Evolutionary conservation across 53 echinoderm and acorn worm genomes (phyloP).

Genomic region (Holothuria leucospilota): DNA sequence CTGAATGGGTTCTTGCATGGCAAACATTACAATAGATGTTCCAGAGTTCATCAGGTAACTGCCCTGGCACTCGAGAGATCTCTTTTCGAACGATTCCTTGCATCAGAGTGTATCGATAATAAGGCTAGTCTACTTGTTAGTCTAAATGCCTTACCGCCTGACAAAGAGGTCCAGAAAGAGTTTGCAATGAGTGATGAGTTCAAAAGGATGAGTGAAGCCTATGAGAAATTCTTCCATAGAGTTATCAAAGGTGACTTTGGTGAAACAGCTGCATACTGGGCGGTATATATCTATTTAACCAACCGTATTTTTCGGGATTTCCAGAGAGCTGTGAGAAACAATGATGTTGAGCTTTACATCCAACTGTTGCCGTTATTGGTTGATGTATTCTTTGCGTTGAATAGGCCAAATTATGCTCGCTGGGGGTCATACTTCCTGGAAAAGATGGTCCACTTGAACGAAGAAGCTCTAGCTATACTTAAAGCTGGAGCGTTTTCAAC

Average conservation of each 20-base stretch:
- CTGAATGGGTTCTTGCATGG: conserved; percentile 51
- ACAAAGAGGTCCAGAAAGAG: conserved; percentile 9
- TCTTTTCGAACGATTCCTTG: conserved; percentile 44
- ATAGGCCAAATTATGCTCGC: conserved; percentile 70
- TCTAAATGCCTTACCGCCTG: not conserved
- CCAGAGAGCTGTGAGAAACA: conserved; percentile 55
- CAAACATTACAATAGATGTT: conserved; percentile 61
- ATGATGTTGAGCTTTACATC: conserved; percentile 55
- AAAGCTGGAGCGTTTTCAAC: conserved; percentile 53
- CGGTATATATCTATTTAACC: conserved; percentile 46
- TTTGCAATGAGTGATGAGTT: conserved; percentile 45
- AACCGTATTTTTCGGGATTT: conserved; percentile 54
- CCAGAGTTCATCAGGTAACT: conserved; percentile 47
- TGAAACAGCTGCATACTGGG: conserved; percentile 58
- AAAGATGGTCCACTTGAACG: not conserved
- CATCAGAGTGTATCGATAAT: conserved; percentile 2
- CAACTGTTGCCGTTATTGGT: conserved; percentile 41
- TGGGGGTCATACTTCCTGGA: conserved; percentile 53
- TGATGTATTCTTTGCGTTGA: conserved; percentile 60
- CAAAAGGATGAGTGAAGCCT: conserved; percentile 9
- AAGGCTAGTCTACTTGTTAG: conserved; percentile 17
- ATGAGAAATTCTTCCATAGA: conserved; percentile 45
- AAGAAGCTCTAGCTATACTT: not conserved
- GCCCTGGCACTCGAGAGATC: conserved; percentile 50
- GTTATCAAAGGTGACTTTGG: conserved; percentile 29